A percentile compares a stretch with the other conserved stretches of the same genome.
phyloP scores from a whole-genome alignment of 2,888 invertebrate genomes.

The Galerucella pusilla region DNA sequence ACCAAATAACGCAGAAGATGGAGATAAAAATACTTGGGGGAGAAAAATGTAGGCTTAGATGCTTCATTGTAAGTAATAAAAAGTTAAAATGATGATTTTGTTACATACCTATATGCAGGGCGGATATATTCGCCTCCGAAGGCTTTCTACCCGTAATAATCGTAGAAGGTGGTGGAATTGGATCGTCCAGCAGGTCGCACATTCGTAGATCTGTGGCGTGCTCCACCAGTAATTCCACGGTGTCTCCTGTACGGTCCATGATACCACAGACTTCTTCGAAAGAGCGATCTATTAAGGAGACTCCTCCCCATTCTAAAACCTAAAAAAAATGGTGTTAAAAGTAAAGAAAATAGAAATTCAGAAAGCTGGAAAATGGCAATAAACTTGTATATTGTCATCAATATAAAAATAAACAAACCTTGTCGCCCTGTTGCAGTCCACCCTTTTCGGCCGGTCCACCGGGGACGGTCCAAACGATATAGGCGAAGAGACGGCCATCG shows the following conservation, averaged over 20 bases:
- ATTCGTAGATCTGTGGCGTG: constrained; percentile 80
- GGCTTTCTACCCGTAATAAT: constrained; percentile 57
- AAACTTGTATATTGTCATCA: too few relatives aligned
- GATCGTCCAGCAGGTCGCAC: constrained; percentile 77
- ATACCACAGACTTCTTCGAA: constrained; percentile 84
- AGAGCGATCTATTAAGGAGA: constrained; percentile 88
- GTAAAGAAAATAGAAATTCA: too few relatives aligned
- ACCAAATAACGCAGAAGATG: too few relatives aligned
- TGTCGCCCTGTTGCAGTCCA: constrained; percentile 89
- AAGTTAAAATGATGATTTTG: too few relatives aligned
- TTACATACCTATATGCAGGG: constrained; percentile 72
- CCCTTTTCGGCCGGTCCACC: constrained; percentile 93
- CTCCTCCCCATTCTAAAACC: constrained; percentile 92
- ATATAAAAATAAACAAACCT: constrained; percentile 56
- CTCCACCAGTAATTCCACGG: constrained; percentile 87
- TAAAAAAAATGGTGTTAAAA: neutral
- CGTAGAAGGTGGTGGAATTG: constrained; percentile 66
- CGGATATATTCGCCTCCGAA: constrained; percentile 65
- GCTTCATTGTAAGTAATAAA: too few relatives aligned
- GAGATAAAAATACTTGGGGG: too few relatives aligned
- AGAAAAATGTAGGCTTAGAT: too few relatives aligned
- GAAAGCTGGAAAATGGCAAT: too few relatives aligned
- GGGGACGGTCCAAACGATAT: constrained; percentile 91
- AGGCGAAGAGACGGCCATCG: constrained; percentile 88
- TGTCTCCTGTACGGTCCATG: constrained; percentile 76